These are phyloP conservation scores for Cassiopea xamachana DNA, from an alignment of 30 jellyfish, hydroid and myxozoan genomes.

Conservation along the genomic window DNA sequence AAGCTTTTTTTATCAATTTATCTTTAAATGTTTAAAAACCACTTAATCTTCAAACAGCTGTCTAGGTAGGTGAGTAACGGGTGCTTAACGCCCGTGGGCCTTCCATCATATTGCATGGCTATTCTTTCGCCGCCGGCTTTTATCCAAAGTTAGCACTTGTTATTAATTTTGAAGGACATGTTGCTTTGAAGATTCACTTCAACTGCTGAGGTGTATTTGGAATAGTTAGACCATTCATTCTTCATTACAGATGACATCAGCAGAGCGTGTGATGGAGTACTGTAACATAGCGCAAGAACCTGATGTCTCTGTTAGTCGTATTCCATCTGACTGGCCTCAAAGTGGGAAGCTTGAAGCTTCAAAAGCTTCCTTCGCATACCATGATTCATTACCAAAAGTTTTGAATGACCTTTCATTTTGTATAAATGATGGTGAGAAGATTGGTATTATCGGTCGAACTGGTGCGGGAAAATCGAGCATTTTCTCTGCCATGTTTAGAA, in stretches of 20 bases:
- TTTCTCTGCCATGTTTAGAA: constrained; percentile 75
- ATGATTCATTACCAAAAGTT: constrained; percentile 74
- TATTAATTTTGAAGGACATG: no score
- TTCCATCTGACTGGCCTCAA: constrained; percentile 77
- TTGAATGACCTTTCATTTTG: constrained; percentile 40
- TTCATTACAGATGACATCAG: constrained; percentile 82
- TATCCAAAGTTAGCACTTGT: no score
- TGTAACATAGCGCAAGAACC: constrained; percentile 70
- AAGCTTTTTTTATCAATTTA: no score
- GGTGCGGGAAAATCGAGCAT: constrained; percentile 93
- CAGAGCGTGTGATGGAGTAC: constrained; percentile 80
- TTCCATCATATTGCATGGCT: no score
- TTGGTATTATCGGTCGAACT: constrained; percentile 91
- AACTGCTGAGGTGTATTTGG: background rate
- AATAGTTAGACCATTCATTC: background rate
- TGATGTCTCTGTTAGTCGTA: constrained; percentile 32
- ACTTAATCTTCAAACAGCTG: no score
- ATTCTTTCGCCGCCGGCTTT: no score
- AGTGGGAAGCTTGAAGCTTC: constrained; percentile 69
- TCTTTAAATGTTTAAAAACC: no score
- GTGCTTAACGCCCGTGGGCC: no score
- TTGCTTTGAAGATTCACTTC: background rate
- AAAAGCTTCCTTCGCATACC: constrained; percentile 83
- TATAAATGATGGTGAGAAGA: constrained; percentile 44
- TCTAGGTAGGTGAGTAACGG: no score